Base-by-base conservation (phyloP, 2,113 vertebrate species). In the Xiphophorus maculatus region DNA sequence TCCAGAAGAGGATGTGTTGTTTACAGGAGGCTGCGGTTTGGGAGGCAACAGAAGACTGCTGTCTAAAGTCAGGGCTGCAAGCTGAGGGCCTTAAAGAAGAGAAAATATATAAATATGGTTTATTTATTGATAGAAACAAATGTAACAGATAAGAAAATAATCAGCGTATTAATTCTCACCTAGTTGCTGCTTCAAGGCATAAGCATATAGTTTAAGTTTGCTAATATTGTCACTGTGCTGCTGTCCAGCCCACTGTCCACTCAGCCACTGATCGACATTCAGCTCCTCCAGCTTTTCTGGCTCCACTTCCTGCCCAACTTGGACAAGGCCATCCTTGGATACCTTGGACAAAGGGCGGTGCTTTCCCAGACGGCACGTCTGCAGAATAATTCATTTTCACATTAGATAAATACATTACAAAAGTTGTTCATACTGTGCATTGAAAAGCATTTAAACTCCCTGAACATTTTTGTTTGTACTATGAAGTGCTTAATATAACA, bases 351-450 rank as follows among this genome's bases (percentile, higher is more conserved):
- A 95, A 48, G 98, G 97, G 76, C 97, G 96, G 90, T 99, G 98
- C 92, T 99, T 97, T 64, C 98, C 98, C 25, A 99, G 96, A 1
- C 96, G 95, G 81, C 97, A 98, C 79, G 97, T 97, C 98, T 99
- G 85, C 64, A 79, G 79, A 69, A 17, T 0, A 2, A 67, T 17
- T 64, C 10, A 19, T 37, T 25, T 15, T 22, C n/a, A 32, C 29
- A n/a, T 73, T 62, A 66, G 51, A n/a, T 66, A 66, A 51, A 68
- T 33, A 25, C 15, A 62, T 37, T 1, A 25, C 5, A 68, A 5
- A 54, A 54, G 33, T 35, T 11, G 35, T 37, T 37, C 10, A 37
- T 11, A 37, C 35, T 12, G 35, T 11, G 35, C 35, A 11, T 11
- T 37, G 35, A 37, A 37, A 37, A 37, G 35, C 35, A 37, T 37